Conservation (phyloP, 2,113 vertebrate genomes). For the crab-eating macaque (Macaca fascicularis) region DNA sequence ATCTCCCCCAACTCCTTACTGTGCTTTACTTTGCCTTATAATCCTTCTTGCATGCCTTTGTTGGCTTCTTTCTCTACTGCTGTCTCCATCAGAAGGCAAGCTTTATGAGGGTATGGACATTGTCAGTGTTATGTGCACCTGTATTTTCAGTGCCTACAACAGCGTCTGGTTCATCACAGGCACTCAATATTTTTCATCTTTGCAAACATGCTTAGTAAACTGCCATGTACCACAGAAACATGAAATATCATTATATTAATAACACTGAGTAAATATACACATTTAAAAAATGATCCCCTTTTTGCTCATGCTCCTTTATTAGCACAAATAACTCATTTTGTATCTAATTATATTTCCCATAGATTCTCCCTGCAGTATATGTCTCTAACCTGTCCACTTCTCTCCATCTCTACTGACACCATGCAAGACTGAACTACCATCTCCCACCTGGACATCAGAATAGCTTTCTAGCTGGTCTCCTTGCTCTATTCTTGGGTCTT, state of each 20-base stretch:
- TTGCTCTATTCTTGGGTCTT: not conserved
- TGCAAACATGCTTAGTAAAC: not conserved
- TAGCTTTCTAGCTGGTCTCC: not conserved
- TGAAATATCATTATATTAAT: not conserved
- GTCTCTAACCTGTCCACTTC: not conserved
- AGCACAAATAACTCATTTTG: not conserved
- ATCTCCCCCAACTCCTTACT: not conserved
- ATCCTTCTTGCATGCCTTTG: not conserved
- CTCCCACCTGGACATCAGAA: not conserved
- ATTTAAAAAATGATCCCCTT: not conserved
- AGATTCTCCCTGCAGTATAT: not conserved
- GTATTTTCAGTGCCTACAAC: not conserved
- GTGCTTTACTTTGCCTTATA: not conserved
- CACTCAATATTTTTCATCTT: not conserved
- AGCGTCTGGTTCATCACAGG: not conserved
- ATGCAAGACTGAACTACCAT: not conserved
- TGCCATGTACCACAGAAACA: not conserved
- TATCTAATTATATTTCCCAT: not conserved
- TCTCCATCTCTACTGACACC: not conserved
- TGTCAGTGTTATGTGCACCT: too few relatives aligned
- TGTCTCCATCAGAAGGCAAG: not conserved
- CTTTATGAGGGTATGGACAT: not conserved
- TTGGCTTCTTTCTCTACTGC: not conserved
- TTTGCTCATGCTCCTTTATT: not conserved
- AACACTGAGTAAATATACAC: not conserved